A percentile compares a stretch with the other conserved stretches of the same genome.
Conservation (phyloP, 2,888 invertebrate genomes). For the Trissoscelio sp. region DNA sequence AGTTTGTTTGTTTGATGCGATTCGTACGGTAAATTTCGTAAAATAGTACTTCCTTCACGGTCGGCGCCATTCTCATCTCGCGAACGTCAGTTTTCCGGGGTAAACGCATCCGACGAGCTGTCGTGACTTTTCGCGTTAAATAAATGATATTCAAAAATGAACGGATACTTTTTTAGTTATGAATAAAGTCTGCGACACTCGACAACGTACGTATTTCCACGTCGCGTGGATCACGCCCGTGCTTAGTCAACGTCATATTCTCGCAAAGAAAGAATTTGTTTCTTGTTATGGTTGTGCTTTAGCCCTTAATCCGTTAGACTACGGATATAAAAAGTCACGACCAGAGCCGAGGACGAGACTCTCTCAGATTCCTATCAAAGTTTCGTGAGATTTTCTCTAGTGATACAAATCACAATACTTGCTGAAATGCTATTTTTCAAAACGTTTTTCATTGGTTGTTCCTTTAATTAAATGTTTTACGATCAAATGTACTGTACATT, state of each 20-base stretch:
- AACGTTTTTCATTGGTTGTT: neutral
- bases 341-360: constrained; percentile 30
- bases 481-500: neutral
- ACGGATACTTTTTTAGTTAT: constrained; percentile 56
- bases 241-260: constrained; percentile 54
- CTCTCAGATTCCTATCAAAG: constrained; percentile 52
- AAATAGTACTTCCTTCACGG: constrained; percentile 32
- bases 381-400: constrained; percentile 45
- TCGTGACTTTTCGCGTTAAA: constrained; percentile 47
- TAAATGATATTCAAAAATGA: constrained; percentile 60
- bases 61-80: constrained; percentile 36
- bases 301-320: constrained; percentile 54
- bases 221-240: constrained; percentile 36
- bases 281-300: constrained; percentile 50
- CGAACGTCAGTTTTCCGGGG: constrained; percentile 39
- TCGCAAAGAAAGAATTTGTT: constrained; percentile 44
- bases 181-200: constrained; percentile 60
- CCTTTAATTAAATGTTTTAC: constrained; percentile 11
- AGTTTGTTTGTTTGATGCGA: constrained; percentile 12
- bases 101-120: constrained; percentile 50
- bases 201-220: constrained; percentile 43
- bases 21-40: constrained; percentile 19
- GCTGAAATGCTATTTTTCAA: constrained; percentile 25
- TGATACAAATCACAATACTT: constrained; percentile 41
- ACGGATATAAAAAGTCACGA: constrained; percentile 48